These are phyloP conservation scores for Orussus abietinus DNA, from an alignment of 1,140 invertebrate genomes.

Conservation along the genomic window DNA sequence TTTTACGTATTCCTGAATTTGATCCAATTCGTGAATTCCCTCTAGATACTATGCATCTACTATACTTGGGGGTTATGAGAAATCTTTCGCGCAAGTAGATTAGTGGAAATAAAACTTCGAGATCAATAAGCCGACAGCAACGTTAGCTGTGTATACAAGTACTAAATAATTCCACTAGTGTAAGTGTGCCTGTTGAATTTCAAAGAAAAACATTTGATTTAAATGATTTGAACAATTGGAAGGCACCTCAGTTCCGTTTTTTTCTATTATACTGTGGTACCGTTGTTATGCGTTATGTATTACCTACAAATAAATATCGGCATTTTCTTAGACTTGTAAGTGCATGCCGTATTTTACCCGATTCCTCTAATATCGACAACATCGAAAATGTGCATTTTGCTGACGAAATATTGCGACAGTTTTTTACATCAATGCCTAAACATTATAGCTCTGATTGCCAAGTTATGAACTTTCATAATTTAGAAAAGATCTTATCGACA, in stretches of 20 bases:
- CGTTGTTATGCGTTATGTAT: background rate
- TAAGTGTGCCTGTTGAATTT: slow-evolving; percentile 7
- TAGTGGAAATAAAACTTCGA: too few relatives aligned
- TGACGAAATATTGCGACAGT: background rate
- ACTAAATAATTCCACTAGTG: too few relatives aligned
- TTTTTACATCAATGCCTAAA: slow-evolving; percentile 2
- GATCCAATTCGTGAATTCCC: background rate
- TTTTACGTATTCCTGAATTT: slow-evolving; percentile 1
- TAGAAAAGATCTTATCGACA: too few relatives aligned
- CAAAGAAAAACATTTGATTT: slow-evolving; percentile 7
- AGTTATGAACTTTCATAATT: slow-evolving; percentile 8
- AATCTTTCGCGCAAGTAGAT: background rate
- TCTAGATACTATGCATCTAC: slow-evolving; percentile 4
- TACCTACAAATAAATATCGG: slow-evolving; percentile 6
- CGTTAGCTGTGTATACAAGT: too few relatives aligned
- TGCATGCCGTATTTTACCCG: slow-evolving; percentile 2
- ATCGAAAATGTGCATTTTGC: too few relatives aligned
- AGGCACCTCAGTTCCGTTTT: slow-evolving; percentile 9
- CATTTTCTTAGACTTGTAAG: slow-evolving; percentile 9
- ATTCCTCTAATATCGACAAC: background rate
- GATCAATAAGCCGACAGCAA: too few relatives aligned
- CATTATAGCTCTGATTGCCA: slow-evolving; percentile 6
- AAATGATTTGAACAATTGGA: slow-evolving; percentile 1
- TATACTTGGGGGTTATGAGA: slow-evolving; percentile 1
- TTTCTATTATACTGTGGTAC: slow-evolving; percentile 11